phyloP scores from a whole-genome alignment of 2,888 invertebrate genomes.

The Epistrophe eligans region DNA sequence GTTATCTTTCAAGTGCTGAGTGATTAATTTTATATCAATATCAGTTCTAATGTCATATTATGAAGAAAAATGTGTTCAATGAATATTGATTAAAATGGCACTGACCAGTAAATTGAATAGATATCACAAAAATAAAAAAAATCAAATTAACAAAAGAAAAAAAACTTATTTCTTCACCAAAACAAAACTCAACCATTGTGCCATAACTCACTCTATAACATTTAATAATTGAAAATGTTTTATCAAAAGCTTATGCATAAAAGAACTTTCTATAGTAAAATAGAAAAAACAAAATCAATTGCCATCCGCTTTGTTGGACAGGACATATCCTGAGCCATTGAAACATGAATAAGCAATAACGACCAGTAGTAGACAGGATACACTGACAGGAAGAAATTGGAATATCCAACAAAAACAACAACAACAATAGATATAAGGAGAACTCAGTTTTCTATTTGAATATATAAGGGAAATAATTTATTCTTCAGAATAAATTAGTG shows the following conservation, averaged over 20 bases:
- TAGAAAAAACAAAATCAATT: conserved; percentile 58
- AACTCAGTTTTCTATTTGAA: conserved; percentile 41
- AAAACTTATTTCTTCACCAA: background rate
- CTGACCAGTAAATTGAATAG: conserved; percentile 4
- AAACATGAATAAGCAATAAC: conserved; percentile 66
- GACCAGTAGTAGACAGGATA: conserved; percentile 35
- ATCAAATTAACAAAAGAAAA: background rate
- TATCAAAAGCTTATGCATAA: background rate
- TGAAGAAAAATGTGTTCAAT: background rate
- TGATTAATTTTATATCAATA: conserved; percentile 16
- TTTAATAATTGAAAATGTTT: conserved; percentile 7
- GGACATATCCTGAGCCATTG: conserved; percentile 36
- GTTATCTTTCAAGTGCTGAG: conserved; percentile 1
- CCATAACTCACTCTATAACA: background rate
- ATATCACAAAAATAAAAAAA: background rate
- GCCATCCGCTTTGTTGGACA: conserved; percentile 51
- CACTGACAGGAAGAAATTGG: conserved; percentile 42
- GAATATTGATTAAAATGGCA: conserved; percentile 8
- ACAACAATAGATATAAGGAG: background rate
- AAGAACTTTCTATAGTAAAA: background rate
- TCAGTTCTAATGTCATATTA: background rate
- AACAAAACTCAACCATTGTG: background rate
- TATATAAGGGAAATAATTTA: conserved; percentile 52
- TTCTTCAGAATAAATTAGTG: conserved; percentile 63
- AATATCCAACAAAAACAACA: background rate